phyloP scores from a whole-genome alignment of 92 coral and sea anemone genomes.

The Micromussa lordhowensis region DNA sequence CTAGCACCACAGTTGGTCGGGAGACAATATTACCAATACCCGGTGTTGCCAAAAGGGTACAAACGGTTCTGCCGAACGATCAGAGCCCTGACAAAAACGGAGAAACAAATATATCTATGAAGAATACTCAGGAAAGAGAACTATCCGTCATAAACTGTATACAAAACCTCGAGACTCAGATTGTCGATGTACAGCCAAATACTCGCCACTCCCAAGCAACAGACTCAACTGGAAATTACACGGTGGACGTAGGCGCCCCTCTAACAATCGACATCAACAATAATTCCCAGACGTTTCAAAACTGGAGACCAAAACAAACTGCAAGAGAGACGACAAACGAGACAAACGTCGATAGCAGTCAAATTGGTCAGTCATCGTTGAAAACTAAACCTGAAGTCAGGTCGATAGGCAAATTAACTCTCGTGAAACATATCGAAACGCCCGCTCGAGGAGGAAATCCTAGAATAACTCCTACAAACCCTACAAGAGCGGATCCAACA shows the following conservation, averaged over 20 bases:
- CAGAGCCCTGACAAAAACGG: neutral
- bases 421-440: constrained; percentile 7
- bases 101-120: neutral
- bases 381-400: constrained; percentile 1
- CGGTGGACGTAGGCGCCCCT: neutral
- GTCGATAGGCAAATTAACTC: constrained; percentile 42
- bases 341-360: neutral
- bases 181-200: neutral
- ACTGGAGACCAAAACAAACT: neutral
- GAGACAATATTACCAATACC: neutral
- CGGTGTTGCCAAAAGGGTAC: constrained; percentile 25
- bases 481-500: neutral
- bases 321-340: neutral
- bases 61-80: neutral
- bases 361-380: neutral
- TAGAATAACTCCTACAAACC: neutral
- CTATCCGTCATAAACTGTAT: neutral
- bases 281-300: neutral
- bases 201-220: neutral
- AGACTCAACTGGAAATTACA: neutral
- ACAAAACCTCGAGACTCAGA: neutral
- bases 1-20: neutral
- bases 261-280: neutral
- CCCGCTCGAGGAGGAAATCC: neutral
- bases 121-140: neutral